phyloP scores from a whole-genome alignment of 1,140 invertebrate genomes.

The Bombus superbus region DNA sequence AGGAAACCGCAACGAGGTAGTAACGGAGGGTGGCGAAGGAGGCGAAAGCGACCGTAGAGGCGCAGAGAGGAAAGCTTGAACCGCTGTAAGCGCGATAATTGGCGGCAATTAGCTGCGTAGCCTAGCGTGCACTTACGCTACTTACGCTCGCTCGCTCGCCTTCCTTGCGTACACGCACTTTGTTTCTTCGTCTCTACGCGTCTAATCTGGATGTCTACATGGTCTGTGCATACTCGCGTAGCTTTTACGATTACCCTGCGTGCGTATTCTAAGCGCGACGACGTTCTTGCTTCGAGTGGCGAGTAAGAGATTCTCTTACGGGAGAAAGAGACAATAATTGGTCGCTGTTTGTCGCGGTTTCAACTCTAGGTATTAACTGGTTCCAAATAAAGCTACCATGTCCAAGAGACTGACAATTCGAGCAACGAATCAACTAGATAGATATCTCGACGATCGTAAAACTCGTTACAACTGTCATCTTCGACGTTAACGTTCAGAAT shows the following conservation, averaged over 20 bases:
- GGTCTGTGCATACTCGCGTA: neutral
- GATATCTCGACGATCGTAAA: accelerated
- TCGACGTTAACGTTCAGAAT: too few species aligned
- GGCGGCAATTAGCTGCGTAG: constrained; percentile 78
- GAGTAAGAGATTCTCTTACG: neutral
- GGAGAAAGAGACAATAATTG: accelerated
- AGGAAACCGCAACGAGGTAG: neutral
- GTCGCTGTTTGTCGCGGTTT: neutral
- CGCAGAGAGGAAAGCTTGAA: constrained; percentile 62
- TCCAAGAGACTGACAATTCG: too few species aligned
- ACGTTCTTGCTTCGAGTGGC: neutral
- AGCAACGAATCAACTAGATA: too few species aligned
- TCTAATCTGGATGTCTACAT: constrained; percentile 9
- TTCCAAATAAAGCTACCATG: too few species aligned
- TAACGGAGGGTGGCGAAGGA: constrained; percentile 14
- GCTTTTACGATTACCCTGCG: neutral
- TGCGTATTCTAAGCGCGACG: neutral
- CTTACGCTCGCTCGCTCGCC: constrained; percentile 69
- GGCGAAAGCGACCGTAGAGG: constrained; percentile 27
- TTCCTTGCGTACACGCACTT: constrained; percentile 32
- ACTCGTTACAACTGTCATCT: too few species aligned
- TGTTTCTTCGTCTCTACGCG: constrained; percentile 30
- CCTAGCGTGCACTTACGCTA: constrained; percentile 64
- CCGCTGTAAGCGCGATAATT: constrained; percentile 81
- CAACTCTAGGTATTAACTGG: too few species aligned